Conservation (phyloP, 2,888 invertebrate species). For the Clusia tigrina region DNA sequence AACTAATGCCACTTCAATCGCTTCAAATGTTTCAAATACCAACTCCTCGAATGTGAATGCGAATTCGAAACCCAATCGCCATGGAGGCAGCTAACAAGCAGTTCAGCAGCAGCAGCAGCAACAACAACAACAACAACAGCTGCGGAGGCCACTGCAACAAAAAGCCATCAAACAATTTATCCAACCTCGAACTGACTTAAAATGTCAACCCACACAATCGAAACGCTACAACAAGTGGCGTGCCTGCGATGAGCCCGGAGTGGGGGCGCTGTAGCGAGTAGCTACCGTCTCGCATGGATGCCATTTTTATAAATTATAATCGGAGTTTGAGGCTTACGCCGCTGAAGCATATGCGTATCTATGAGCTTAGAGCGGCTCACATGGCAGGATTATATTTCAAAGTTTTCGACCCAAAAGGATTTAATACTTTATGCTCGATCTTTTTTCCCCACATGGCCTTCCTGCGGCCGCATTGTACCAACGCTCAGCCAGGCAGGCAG, state of each 20-base stretch:
- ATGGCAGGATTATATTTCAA: conserved; percentile 50
- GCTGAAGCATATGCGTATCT: conserved; percentile 6
- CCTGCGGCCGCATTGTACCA: too few relatives aligned
- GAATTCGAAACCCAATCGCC: too few relatives aligned
- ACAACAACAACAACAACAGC: too few relatives aligned
- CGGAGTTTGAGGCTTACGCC: conserved; percentile 12
- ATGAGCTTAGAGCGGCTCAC: conserved; percentile 26
- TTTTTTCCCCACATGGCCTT: not conserved
- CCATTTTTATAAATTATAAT: conserved; percentile 21
- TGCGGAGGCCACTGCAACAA: too few relatives aligned
- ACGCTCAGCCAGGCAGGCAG: too few relatives aligned
- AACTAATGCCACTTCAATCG: too few relatives aligned
- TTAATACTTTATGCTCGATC: conserved; percentile 30
- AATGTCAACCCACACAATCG: not conserved
- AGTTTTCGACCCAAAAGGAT: conserved; percentile 56
- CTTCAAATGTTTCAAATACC: too few relatives aligned
- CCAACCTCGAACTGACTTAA: conserved; percentile 3
- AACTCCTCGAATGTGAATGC: too few relatives aligned
- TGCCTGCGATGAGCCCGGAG: too few relatives aligned
- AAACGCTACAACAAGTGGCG: not conserved
- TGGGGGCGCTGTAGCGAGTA: too few relatives aligned
- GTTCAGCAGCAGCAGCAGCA: too few relatives aligned
- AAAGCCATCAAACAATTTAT: conserved; percentile 6
- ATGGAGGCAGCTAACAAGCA: too few relatives aligned
- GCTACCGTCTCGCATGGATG: not conserved